A percentile compares a stretch with the other conserved stretches of the same genome.
phyloP scores from a whole-genome alignment of 2,113 vertebrate species.

The Nothoprocta pentlandii region DNA sequence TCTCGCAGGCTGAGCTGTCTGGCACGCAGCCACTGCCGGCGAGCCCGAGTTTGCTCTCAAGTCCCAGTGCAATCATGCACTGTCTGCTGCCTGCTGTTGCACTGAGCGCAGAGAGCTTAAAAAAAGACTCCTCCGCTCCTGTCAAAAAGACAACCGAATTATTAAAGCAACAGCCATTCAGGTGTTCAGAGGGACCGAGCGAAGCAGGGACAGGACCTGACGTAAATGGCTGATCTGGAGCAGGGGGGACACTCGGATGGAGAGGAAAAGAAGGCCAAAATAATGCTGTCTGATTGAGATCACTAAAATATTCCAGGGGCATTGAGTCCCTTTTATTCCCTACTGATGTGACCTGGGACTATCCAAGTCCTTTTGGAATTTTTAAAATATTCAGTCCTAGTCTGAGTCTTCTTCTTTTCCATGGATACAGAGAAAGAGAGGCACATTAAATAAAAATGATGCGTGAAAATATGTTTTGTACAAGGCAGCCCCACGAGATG shows the following conservation, averaged over 20 bases:
- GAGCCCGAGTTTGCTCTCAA: constrained; percentile 63
- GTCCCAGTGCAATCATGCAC: constrained; percentile 74
- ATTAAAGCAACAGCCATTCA: constrained; percentile 43
- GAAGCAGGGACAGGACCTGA: not conserved
- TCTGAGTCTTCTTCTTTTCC: not conserved
- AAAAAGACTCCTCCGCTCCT: constrained; percentile 53
- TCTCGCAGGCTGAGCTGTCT: constrained; percentile 51
- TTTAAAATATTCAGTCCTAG: not conserved
- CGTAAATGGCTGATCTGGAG: not conserved
- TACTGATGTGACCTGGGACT: not conserved
- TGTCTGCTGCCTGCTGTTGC: constrained; percentile 68
- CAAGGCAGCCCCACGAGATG: not conserved
- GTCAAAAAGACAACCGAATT: constrained; percentile 68
- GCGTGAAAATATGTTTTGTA: not conserved
- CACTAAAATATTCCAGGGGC: not conserved
- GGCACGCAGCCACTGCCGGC: constrained; percentile 47
- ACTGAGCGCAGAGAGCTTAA: constrained; percentile 60
- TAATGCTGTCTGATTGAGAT: not conserved
- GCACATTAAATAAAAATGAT: not conserved
- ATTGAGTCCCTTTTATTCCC: not conserved
- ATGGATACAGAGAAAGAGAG: not conserved
- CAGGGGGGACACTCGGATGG: not conserved
- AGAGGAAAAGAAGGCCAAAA: not conserved
- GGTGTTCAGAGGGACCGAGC: constrained; percentile 28
- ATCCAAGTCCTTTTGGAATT: not conserved